phyloP scores from a whole-genome alignment of 2,797 vertebrate species.

The Myotis myotis region DNA sequence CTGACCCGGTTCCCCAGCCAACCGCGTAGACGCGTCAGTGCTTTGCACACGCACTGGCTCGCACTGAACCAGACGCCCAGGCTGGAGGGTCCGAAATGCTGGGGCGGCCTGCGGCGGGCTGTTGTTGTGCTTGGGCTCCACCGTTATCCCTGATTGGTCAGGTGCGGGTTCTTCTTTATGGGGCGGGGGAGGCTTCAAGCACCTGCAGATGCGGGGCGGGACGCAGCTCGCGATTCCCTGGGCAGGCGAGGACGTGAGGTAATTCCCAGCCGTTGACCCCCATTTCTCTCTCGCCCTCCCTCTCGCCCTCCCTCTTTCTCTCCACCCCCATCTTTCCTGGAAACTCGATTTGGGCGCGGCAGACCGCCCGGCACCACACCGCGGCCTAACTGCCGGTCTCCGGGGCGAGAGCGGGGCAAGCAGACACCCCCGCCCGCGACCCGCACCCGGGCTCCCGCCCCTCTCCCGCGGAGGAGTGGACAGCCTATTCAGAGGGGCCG shows the following conservation, averaged over 20 bases:
- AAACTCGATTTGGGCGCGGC: constrained; percentile 77
- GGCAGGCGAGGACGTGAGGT: constrained; percentile 55
- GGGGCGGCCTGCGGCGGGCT: background rate
- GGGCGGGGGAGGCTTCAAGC: background rate
- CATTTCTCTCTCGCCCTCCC: constrained; percentile 63
- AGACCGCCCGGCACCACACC: constrained; percentile 70
- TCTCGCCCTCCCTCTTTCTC: constrained; percentile 71
- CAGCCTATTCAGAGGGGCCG: constrained; percentile 22
- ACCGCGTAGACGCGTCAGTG: background rate
- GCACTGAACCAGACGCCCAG: background rate
- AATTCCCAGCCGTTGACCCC: constrained; percentile 73
- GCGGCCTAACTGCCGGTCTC: constrained; percentile 63
- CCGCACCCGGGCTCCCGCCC: constrained; percentile 10
- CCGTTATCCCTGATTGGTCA: constrained; percentile 68
- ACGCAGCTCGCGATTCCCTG: constrained; percentile 10
- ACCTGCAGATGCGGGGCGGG: constrained; percentile 62
- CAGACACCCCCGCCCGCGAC: background rate
- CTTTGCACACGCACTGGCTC: background rate
- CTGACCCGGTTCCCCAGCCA: background rate
- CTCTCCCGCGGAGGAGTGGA: constrained; percentile 52
- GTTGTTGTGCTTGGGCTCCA: constrained; percentile 16
- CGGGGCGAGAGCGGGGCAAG: background rate
- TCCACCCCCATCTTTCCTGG: constrained; percentile 80
- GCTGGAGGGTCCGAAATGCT: constrained; percentile 34
- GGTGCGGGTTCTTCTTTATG: constrained; percentile 49